Percentiles rank a stretch among this genome's conserved stretches.
phyloP scores from a whole-genome alignment of 2,797 vertebrate species.

The Nyctalus aviator region DNA sequence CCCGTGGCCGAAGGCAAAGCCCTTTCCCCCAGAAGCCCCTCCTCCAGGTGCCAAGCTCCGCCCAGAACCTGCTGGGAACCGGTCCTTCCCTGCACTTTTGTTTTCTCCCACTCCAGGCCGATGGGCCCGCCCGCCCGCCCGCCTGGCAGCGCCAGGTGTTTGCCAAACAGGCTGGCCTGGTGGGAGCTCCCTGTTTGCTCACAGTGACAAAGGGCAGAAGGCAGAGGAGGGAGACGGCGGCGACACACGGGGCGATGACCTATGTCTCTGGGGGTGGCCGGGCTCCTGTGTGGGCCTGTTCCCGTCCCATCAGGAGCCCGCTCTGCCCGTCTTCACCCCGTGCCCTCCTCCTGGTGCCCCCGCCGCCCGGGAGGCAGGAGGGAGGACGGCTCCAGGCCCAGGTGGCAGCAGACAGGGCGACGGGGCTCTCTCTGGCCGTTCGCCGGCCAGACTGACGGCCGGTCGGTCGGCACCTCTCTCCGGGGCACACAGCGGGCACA shows the following conservation, averaged over 20 bases:
- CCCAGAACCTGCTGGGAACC: not conserved
- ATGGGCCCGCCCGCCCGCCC: not conserved
- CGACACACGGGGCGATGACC: not conserved
- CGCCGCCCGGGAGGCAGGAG: not conserved
- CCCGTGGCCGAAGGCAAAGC: not conserved
- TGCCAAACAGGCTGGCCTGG: constrained; percentile 82
- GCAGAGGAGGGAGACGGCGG: not conserved
- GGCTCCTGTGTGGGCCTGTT: not conserved
- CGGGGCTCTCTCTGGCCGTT: not conserved
- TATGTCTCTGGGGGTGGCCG: not conserved
- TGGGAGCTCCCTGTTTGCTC: constrained; percentile 65
- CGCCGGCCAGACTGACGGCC: not conserved
- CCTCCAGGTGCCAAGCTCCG: not conserved
- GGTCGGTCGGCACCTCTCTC: not conserved
- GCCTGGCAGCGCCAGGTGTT: constrained; percentile 70
- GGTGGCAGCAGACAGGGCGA: not conserved
- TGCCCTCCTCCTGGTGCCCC: not conserved
- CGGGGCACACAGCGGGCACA: not conserved
- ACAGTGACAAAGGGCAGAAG: constrained; percentile 52
- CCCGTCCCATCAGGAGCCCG: not conserved
- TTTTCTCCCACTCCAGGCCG: not conserved
- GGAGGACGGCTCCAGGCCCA: not conserved
- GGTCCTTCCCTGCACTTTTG: not conserved
- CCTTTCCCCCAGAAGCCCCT: not conserved
- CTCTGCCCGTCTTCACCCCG: not conserved